Evolutionary conservation across 2,113 vertebrate species (phyloP).

Genomic region (Dasyornis broadbenti): DNA sequence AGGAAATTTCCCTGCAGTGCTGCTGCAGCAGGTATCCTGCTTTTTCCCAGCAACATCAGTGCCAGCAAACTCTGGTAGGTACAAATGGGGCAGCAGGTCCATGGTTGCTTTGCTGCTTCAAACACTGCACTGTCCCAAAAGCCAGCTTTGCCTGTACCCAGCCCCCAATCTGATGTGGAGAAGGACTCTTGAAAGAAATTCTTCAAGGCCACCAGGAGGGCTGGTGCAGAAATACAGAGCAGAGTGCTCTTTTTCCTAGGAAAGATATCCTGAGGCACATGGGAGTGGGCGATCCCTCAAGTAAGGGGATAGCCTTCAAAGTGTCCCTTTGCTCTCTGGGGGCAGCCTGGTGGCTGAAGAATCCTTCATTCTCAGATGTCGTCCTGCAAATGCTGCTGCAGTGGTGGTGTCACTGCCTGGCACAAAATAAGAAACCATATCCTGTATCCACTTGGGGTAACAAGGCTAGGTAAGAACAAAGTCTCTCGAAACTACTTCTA

Average conservation of each 20-base stretch:
- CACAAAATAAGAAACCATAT: not conserved
- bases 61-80: not conserved
- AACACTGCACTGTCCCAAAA: not conserved
- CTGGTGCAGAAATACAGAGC: not conserved
- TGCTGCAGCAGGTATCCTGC: rapidly evolving
- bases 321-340: not conserved
- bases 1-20: not conserved
- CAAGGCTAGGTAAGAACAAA: not conserved
- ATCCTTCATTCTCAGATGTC: not conserved
- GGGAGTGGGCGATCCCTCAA: rapidly evolving
- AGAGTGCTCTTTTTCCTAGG: not conserved
- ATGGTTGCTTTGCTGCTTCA: not conserved
- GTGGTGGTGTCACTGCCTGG: not conserved
- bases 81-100: not conserved
- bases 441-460: not conserved
- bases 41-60: not conserved
- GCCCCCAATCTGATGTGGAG: not conserved
- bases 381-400: not conserved
- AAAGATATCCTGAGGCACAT: not conserved
- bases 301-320: not conserved
- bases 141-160: not conserved
- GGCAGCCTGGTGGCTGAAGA: not conserved
- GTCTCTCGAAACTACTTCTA: not conserved
- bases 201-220: not conserved
- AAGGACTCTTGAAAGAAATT: not conserved